Evolutionary conservation across 2,797 vertebrate genomes (phyloP), one percentile per base, ranked within the genome.

Genomic region (Cossypha niveicapilla): DNA sequence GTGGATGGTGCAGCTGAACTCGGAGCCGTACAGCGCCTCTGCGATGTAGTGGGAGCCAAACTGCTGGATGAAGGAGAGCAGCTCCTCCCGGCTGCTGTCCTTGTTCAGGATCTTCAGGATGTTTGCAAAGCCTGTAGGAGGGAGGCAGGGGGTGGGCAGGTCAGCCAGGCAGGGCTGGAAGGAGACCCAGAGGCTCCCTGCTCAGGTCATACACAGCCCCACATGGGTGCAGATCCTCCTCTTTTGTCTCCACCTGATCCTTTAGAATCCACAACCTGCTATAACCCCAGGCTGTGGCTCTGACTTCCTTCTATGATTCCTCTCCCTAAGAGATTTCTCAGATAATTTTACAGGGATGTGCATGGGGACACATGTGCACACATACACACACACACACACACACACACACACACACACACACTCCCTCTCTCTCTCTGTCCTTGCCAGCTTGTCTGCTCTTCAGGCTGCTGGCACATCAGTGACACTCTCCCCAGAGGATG

Each of bases 41-140:
- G 99, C 98, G 5, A 99, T 98, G 86, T 99, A 99, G 96, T 99
- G 99, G 66, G 98, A 99, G 91, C 99, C 99, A 0, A 99, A 99
- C 65, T 98, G 98, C 97, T 98, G 98, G 92, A 99, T 98, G 92
- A 99, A 98, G 74, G 98, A 98, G 75, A 99, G 98, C 82, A 99
- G 97, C 96, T 99, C 99, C 34, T 99, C 98, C 7, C 99, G 98
- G 23, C 98, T 98, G 97, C 99, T 99, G 88, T 99, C 99, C 21
- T 98, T 98, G 63, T 97, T 99, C 96, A 99, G 97, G 35, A 98
- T 98, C 97, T 99, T 99, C 97, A 99, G 97, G 76, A 99, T 98
- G 66, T 99, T 99, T 27, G 99, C 98, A 93, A 99, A 99, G 47
- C 98, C 99, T 99, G 89, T 8, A 51, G 44, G 68, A 73, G 24